Evolutionary conservation across 2,797 vertebrate genomes (phyloP), one percentile per base, ranked within the genome.

Genomic region (Galago senegalensis): DNA sequence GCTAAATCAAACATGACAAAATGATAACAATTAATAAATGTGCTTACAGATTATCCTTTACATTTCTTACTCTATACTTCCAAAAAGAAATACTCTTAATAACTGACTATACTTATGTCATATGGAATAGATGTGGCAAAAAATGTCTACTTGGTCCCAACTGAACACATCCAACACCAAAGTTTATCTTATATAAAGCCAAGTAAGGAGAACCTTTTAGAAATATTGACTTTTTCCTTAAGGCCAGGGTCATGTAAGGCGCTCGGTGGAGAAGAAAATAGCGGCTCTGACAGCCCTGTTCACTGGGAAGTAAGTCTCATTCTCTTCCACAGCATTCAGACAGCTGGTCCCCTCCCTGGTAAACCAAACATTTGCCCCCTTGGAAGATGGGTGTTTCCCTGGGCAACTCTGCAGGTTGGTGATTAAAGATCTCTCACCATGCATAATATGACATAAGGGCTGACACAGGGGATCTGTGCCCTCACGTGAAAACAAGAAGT

Each of bases 211-310:
- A 53, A 81, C 20, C 67, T 93, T 77, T 58, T 18, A 20, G 84
- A 84, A 73, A 34, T 20, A 49, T 0, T 89, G 34, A 31, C 6
- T 81, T 86, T 80, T 58, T 2, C 46, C 21, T 29, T 0, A 53
- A 69, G 37, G 21, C 65, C 23, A 40, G 27, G 72, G 27, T 34
- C 21, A 67, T 10, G 11, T 3, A 1, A 29, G 31, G 21, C 0
- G 0, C 8, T 18, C 17, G 25, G 56, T 84, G 89, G 27, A 16
- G 13, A 58, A 79, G 31, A 70, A 69, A 4, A 31, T 2, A 43
- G n/a, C 2, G 14, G 20, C 20, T 49, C 58, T 1, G 2, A 3
- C 0, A 5, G 56, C 16, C n/a, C 40, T 27, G 21, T 53, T 65
- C 58, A 18, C 63, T 10, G 7, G 63, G 31, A 46, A 53, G 20